Base-by-base conservation (phyloP, 2,888 invertebrate species). In the Linyphia triangularis region DNA sequence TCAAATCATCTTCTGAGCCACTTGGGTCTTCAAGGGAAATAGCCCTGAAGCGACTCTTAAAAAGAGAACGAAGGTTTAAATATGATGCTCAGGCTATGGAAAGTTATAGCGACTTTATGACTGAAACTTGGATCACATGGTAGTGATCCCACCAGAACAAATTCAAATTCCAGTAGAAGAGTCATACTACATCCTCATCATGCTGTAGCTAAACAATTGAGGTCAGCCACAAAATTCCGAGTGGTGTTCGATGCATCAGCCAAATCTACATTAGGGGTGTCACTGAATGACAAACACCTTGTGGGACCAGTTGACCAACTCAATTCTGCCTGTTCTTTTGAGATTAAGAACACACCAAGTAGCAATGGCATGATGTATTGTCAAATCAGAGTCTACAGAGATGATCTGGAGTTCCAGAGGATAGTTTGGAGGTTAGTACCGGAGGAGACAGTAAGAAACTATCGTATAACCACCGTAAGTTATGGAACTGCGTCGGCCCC, bases 341-440 rank as follows among this genome's bases (percentile, higher is more conserved):
- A n/a, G n/a, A n/a, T n/a, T n/a, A n/a, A n/a, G n/a, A n/a, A n/a
- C n/a, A n/a, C n/a, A n/a, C n/a, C n/a, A n/a, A n/a, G n/a, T n/a
- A n/a, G n/a, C n/a, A n/a, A n/a, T n/a, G n/a, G n/a, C n/a, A n/a
- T n/a, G 43, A 82, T 82, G 82, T 82, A 82, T 51, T 30, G 82
- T 10, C 82, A 82, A 22, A 26, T 82, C 4, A n/a, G 5, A 30
- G 30, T 82, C 9, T 26, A 57, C n/a, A 16, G 16, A 9, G 19
- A 51, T 6, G 82, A 82, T 37, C 37, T 51, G 16, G 51, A 82
- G 4, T 33, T 40, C 19, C 82, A 82, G 24, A 19, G 37, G 7
- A 70, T 70, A 4, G 0, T 82, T 1, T 82, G 82, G 69, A 67
- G 82, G n/a, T n/a, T n/a, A n/a, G n/a, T n/a, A n/a, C n/a, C n/a